Evolutionary conservation across 2,797 vertebrate genomes (phyloP), one percentile per base, ranked within the genome.

Genomic region (Spizella passerina): DNA sequence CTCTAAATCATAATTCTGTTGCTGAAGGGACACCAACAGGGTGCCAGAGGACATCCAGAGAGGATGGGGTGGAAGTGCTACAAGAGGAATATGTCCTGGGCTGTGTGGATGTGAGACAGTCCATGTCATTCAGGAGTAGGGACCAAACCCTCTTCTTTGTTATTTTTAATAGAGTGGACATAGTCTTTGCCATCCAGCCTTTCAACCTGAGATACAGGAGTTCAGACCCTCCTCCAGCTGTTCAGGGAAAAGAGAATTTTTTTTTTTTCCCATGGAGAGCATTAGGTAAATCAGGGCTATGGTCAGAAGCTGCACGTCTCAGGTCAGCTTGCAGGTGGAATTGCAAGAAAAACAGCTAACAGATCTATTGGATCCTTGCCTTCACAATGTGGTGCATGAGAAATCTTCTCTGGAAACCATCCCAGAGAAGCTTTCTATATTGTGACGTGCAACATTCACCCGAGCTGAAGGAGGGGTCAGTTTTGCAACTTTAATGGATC

Each of bases 401-500:
- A 46, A 7, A 46, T 50, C 46, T 78, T 36, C 6, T 27, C 24
- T n/a, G 52, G 44, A 66, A 81, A 10, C 13, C 44, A 5, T 86
- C 10, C 41, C 26, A 4, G 38, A 65, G 30, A 44, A 11, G 15
- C 26, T 70, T 63, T 49, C 39, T 82, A 6, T 46, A 12, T 20
- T 52, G 64, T 4, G 4, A 53, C 7, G 4, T 9, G 9, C 12
- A 49, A 52, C 41, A 16, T 29, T 50, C 18, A 60, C 12, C 12
- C 0, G 0, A 70, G 29, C 26, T 49, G 36, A 70, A 65, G 61
- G 7, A 63, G 8, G 15, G 6, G 12, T 36, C 39, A 27, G 32
- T 82, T 91, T 80, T 83, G 41, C 23, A n/a, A 5, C 8, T 12
- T 49, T n/a, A 86, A 29, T 13, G 9, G 39, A 49, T 22, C 11